These are phyloP conservation scores for Scaptomyza pallida DNA, from an alignment of 1,140 invertebrate genomes.

Conservation along the genomic window DNA sequence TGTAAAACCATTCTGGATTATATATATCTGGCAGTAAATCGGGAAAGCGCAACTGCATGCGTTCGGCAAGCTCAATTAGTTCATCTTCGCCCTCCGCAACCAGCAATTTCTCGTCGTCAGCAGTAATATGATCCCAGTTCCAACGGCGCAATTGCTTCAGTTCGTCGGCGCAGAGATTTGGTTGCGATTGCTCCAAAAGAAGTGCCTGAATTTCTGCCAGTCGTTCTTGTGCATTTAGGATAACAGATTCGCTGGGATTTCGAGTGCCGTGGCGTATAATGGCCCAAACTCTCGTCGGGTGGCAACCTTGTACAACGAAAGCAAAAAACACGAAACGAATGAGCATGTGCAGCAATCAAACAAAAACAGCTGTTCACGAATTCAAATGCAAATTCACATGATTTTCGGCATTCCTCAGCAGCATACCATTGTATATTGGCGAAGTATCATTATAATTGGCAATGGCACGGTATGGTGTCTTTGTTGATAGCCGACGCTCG, in stretches of 20 bases:
- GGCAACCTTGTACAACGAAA: conserved; percentile 85
- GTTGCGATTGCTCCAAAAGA: conserved; percentile 83
- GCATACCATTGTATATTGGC: conserved; percentile 85
- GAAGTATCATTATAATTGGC: conserved; percentile 86
- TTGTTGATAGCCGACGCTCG: conserved; percentile 85
- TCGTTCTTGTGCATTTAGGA: conserved; percentile 84
- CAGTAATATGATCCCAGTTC: conserved; percentile 82
- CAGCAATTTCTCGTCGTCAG: conserved; percentile 86
- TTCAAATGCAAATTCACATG: neutral
- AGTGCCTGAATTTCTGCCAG: conserved; percentile 84
- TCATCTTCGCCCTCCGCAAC: conserved; percentile 88
- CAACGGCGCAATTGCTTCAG: conserved; percentile 85
- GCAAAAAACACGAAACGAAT: conserved; percentile 7
- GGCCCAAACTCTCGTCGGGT: conserved; percentile 87
- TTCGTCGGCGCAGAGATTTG: conserved; percentile 75
- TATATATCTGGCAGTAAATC: conserved; percentile 86
- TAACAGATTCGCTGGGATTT: conserved; percentile 86
- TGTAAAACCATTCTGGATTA: conserved; percentile 86
- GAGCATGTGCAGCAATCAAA: conserved; percentile 33
- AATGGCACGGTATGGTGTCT: conserved; percentile 87
- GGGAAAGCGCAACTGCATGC: conserved; percentile 88
- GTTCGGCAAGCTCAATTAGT: conserved; percentile 87
- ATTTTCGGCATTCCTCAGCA: neutral
- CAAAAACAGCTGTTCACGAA: conserved; percentile 51
- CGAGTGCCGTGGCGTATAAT: conserved; percentile 89